Evolutionary conservation across 2,888 invertebrate genomes (phyloP).

Genomic region (Dione juno): DNA sequence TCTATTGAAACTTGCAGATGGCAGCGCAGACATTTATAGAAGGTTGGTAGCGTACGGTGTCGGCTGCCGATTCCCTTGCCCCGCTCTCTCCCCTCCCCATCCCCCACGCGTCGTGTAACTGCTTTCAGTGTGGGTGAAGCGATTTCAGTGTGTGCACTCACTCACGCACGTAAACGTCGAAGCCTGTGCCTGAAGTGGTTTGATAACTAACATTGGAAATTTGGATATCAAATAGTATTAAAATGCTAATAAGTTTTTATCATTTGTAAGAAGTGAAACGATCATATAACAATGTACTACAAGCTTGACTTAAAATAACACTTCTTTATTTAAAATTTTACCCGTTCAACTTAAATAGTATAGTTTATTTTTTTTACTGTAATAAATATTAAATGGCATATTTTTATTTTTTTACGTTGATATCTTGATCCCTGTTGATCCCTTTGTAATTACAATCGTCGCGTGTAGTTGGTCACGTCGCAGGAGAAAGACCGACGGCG

Average conservation of each 20-base stretch:
- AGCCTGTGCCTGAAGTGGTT: slow-evolving; percentile 48
- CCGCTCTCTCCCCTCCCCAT: slow-evolving; percentile 45
- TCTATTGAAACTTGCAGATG: slow-evolving; percentile 83
- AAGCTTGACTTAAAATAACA: background rate
- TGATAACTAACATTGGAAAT: slow-evolving; percentile 25
- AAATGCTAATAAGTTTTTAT: background rate
- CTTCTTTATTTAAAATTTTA: too few species aligned
- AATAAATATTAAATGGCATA: too few species aligned
- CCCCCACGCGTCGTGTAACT: slow-evolving; percentile 48
- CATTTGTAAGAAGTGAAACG: background rate
- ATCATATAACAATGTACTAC: background rate
- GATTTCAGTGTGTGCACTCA: slow-evolving; percentile 49
- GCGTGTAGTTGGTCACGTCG: background rate
- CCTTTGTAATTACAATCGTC: background rate
- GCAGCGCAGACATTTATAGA: slow-evolving; percentile 81
- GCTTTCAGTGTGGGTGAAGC: slow-evolving; percentile 47
- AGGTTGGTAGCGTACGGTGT: slow-evolving; percentile 62
- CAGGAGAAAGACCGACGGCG: background rate
- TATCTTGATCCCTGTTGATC: background rate
- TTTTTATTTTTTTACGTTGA: too few species aligned
- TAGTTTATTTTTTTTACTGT: too few species aligned
- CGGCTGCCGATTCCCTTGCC: slow-evolving; percentile 54
- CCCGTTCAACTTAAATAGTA: too few species aligned
- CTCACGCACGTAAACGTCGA: slow-evolving; percentile 52
- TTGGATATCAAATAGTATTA: slow-evolving; percentile 7